Percentiles rank a stretch among this genome's conserved stretches.
These are phyloP conservation scores for Ptilodon capucinus DNA, from an alignment of 2,888 invertebrate genomes.

Conservation along the genomic window DNA sequence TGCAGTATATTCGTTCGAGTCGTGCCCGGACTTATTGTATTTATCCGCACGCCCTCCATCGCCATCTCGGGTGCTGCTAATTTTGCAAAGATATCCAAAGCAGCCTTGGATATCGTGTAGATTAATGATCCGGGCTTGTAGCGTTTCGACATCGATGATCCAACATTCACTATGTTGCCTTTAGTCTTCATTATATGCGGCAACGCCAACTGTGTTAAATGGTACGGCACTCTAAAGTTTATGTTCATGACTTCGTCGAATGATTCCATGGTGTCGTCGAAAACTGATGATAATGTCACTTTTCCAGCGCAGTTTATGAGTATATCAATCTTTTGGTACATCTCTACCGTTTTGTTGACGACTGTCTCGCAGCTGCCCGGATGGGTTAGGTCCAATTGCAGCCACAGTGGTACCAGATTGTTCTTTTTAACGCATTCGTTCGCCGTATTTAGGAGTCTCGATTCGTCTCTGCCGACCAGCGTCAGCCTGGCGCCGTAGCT, in stretches of 20 bases:
- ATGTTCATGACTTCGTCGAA: slow-evolving; percentile 54
- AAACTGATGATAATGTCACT: slow-evolving; percentile 38
- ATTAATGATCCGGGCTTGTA: slow-evolving; percentile 45
- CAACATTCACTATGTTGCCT: slow-evolving; percentile 54
- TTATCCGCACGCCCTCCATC: slow-evolving; percentile 50
- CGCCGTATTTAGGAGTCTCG: slow-evolving; percentile 37
- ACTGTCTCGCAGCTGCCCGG: slow-evolving; percentile 45
- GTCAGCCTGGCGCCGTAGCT: slow-evolving; percentile 43
- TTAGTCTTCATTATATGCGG: slow-evolving; percentile 51
- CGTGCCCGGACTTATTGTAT: slow-evolving; percentile 48
- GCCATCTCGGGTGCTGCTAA: slow-evolving; percentile 47
- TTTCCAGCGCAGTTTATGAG: slow-evolving; percentile 52
- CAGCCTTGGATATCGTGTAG: slow-evolving; percentile 45
- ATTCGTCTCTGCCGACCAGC: slow-evolving; percentile 46
- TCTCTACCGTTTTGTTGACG: slow-evolving; percentile 43
- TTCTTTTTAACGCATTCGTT: slow-evolving; percentile 35
- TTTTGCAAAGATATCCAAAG: slow-evolving; percentile 44
- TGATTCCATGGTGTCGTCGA: slow-evolving; percentile 42
- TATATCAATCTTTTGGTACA: slow-evolving; percentile 48
- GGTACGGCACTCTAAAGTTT: slow-evolving; percentile 51
- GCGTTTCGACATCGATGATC: slow-evolving; percentile 41
- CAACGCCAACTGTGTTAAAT: slow-evolving; percentile 44
- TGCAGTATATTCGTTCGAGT: slow-evolving; percentile 45
- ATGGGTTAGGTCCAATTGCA: slow-evolving; percentile 40
- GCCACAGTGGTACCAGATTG: slow-evolving; percentile 31